Conservation (phyloP, 2,113 vertebrate genomes). For the Dipodomys ordii region DNA sequence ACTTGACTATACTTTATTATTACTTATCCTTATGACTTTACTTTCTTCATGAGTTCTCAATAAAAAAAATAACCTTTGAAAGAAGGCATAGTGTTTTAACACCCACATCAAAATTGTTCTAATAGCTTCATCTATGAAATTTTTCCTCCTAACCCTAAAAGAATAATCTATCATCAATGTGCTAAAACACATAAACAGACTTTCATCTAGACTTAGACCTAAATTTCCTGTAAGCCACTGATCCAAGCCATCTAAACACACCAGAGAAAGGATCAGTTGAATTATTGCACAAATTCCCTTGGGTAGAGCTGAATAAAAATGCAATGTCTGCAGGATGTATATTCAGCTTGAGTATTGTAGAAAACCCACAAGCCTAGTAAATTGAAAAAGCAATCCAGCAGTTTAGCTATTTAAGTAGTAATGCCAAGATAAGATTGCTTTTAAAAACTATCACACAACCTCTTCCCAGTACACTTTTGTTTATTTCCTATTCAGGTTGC, state of each 20-base stretch:
- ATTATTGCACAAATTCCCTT: conserved; percentile 82
- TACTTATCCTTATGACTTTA: conserved; percentile 19
- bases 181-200: conserved; percentile 55
- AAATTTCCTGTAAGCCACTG: conserved; percentile 79
- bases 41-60: conserved; percentile 12
- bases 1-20: background rate
- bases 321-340: conserved; percentile 48
- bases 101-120: background rate
- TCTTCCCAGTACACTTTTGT: conserved; percentile 55
- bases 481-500: conserved; percentile 30
- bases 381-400: conserved; percentile 75
- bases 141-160: background rate
- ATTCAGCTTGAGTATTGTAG: conserved; percentile 65
- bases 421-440: conserved; percentile 68
- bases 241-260: conserved; percentile 66
- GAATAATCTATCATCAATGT: conserved; percentile 38
- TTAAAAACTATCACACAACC: conserved; percentile 53
- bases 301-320: conserved; percentile 76
- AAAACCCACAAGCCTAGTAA: conserved; percentile 69
- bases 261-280: conserved; percentile 79
- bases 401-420: conserved; percentile 61
- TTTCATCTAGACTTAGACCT: conserved; percentile 56
- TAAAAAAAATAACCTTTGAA: background rate
- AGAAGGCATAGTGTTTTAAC: conserved; percentile 34
- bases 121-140: background rate